Evolutionary conservation across 2,888 invertebrate genomes (phyloP), one percentile per base, ranked within the genome.

Genomic region (Aspidiotus rigidus): DNA sequence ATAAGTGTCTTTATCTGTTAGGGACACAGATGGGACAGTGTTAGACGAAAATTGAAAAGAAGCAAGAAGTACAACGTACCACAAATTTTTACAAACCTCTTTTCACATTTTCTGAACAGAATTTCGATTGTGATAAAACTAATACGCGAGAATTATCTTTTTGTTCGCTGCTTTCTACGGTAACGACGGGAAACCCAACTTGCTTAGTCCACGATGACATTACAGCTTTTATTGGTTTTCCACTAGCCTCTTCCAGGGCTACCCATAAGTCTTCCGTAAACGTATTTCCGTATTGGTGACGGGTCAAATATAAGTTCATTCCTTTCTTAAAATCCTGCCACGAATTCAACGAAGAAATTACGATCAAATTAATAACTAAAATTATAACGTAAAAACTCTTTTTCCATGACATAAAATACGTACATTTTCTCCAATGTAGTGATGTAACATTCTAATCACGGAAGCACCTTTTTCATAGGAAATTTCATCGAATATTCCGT

Each of bases 201-300:
- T 93, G 89, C 77, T 91, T 90, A 0, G 96, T 97, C 98, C 98
- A 99, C 17, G 92, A 90, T 9, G 90, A 89, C 97, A 99, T 98
- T 9, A 99, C 88, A 61, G 85, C 85, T 1, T 86, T 87, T 1
- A 99, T 90, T 5, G 94, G 93, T 78, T 96, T 93, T 17, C 87
- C 86, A 74, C 93, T 93, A 1, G 91, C 90, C 76, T 90, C 89
- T 75, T 89, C 90, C 72, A 98, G 81, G 0, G 93, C 89, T 0
- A 84, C 83, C 97, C 97, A 98, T 74, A 98, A 81, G 78, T 98
- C 94, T 78, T 90, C 91, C 0, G 97, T 97, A 75, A 87, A 86
- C 1, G 97, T 92, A 78, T 97, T 98, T 75, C 85, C 85, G 78
- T 94, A 96, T 80, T 88, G 79, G 81, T 93, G 91, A 71, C 87